Conservation (phyloP, 1,140 invertebrate species). For the Sitodiplosis mosellana region DNA sequence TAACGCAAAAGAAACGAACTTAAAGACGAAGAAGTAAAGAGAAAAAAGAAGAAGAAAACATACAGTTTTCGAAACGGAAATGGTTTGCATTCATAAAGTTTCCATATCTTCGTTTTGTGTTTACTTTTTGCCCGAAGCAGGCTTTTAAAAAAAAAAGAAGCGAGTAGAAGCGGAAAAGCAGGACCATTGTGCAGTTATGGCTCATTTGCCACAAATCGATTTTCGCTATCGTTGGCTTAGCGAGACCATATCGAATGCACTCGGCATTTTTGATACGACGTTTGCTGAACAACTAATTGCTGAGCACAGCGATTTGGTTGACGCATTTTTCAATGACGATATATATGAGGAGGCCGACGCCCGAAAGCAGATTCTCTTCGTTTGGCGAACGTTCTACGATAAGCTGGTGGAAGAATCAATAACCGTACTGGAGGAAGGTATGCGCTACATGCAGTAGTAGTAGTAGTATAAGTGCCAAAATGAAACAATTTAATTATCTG, state of each 20-base stretch:
- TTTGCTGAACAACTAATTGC: conserved; percentile 14
- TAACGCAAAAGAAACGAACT: no score
- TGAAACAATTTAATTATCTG: not conserved
- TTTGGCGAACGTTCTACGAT: conserved; percentile 33
- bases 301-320: conserved; percentile 7
- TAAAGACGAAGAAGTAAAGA: no score
- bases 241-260: conserved; percentile 13
- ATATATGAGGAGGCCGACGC: conserved; percentile 24
- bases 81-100: no score
- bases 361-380: conserved; percentile 27
- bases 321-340: conserved; percentile 23
- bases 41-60: no score
- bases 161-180: no score
- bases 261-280: conserved; percentile 19
- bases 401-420: conserved; percentile 34
- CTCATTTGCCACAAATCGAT: not conserved
- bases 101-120: no score
- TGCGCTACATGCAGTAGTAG: no score
- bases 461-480: not conserved
- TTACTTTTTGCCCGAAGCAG: no score
- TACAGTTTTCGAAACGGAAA: no score
- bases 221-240: not conserved
- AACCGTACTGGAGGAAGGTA: conserved; percentile 34
- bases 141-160: no score
- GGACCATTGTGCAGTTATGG: no score